Conservation (phyloP, 1,140 invertebrate genomes). For the Drosophila quadrilineata region DNA sequence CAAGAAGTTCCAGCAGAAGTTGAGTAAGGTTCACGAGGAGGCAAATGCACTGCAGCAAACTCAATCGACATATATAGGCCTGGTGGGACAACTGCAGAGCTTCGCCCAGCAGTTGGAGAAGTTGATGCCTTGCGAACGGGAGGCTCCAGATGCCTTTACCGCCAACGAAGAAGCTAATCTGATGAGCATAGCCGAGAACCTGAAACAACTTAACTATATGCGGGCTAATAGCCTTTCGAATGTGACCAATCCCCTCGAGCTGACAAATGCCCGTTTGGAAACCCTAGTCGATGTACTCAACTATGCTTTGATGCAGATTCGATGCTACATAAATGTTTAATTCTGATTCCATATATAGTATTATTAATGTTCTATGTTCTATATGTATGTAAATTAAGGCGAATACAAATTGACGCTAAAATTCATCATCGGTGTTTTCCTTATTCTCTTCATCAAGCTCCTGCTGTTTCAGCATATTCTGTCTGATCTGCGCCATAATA, state of each 20-base stretch:
- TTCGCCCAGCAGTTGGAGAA: slow-evolving; percentile 66
- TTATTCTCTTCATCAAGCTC: slow-evolving; percentile 11
- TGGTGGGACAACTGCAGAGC: slow-evolving; percentile 43
- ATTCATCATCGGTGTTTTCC: slow-evolving; percentile 21
- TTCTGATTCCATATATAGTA: not conserved
- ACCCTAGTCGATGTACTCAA: slow-evolving; percentile 57
- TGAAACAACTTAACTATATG: slow-evolving; percentile 61
- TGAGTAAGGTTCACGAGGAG: slow-evolving; percentile 34
- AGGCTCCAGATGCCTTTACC: slow-evolving; percentile 43
- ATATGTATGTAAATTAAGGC: not conserved
- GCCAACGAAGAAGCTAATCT: slow-evolving; percentile 36
- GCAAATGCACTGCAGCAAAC: slow-evolving; percentile 13
- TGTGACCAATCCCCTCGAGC: slow-evolving; percentile 19
- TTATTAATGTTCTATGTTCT: not conserved
- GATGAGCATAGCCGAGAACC: slow-evolving; percentile 38
- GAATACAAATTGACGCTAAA: not conserved
- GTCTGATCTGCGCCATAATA: slow-evolving; percentile 44
- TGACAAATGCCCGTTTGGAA: slow-evolving; percentile 36
- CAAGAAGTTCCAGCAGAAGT: slow-evolving; percentile 57
- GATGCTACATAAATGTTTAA: slow-evolving; percentile 25
- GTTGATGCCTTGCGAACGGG: slow-evolving; percentile 35
- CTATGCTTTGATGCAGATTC: slow-evolving; percentile 57
- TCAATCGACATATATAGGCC: slow-evolving; percentile 28
- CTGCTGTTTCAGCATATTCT: slow-evolving; percentile 16
- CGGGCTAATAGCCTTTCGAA: slow-evolving; percentile 37